Evolutionary conservation across 1,140 invertebrate genomes (phyloP).

Genomic region (Drosophila bocqueti): DNA sequence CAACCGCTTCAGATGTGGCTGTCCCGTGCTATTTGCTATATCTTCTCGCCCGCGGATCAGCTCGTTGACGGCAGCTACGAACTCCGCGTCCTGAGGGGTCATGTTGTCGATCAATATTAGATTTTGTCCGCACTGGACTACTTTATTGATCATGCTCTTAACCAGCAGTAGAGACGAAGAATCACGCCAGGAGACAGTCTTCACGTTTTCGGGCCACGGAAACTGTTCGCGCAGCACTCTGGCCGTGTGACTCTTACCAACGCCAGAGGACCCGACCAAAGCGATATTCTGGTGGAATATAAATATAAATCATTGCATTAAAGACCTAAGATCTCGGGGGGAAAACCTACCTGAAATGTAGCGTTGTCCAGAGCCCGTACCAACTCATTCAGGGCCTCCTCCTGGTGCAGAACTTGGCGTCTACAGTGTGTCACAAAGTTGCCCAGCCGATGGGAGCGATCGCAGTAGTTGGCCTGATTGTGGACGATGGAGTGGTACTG

Average conservation of each 20-base stretch:
- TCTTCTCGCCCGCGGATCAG: conserved; percentile 1
- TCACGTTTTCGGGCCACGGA: conserved; percentile 21
- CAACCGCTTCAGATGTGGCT: conserved; percentile 12
- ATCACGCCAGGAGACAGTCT: conserved; percentile 12
- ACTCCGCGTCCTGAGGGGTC: not conserved
- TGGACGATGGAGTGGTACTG: conserved; percentile 29
- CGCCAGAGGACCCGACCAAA: conserved; percentile 23
- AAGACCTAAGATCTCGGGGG: too few species aligned
- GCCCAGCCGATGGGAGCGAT: conserved; percentile 1
- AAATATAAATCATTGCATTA: not conserved
- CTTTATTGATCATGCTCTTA: not conserved
- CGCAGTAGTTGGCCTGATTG: conserved; percentile 20
- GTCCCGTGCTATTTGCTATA: conserved; percentile 13
- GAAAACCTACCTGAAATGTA: not conserved
- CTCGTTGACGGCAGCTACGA: not conserved
- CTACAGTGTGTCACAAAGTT: not conserved
- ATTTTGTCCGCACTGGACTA: conserved; percentile 14
- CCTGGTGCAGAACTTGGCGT: conserved; percentile 9
- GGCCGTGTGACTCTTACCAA: conserved; percentile 24
- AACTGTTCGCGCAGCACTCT: conserved; percentile 2
- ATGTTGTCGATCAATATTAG: conserved; percentile 26
- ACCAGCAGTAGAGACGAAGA: not conserved
- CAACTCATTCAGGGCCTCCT: conserved; percentile 2
- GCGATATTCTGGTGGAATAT: conserved; percentile 1
- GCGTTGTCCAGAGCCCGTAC: conserved; percentile 8